phyloP scores from a whole-genome alignment of 2,113 vertebrate species.

The Scalopus aquaticus region DNA sequence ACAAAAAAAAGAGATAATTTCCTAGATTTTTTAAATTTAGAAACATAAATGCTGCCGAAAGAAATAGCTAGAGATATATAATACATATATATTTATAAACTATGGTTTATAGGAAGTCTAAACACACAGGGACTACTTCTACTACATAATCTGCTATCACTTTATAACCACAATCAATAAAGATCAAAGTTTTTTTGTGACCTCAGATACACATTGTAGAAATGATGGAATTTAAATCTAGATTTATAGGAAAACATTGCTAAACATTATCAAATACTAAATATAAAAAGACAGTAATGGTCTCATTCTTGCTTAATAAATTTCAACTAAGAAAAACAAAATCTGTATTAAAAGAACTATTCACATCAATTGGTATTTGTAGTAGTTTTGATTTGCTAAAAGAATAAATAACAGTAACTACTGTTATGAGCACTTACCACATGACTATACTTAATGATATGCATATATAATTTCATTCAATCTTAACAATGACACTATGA shows the following conservation, averaged over 20 bases:
- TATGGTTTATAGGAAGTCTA: background rate
- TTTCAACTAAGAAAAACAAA: slow-evolving; percentile 47
- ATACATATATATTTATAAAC: background rate
- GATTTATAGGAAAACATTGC: slow-evolving; percentile 25
- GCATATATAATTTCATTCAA: background rate
- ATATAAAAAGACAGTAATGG: background rate
- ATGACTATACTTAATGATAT: background rate
- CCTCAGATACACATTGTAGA: background rate
- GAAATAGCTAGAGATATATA: slow-evolving; percentile 38
- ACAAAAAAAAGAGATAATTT: too few relatives aligned
- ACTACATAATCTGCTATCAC: background rate
- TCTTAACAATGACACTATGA: background rate
- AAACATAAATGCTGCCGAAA: background rate
- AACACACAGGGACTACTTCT: slow-evolving; percentile 57
- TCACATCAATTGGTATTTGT: background rate
- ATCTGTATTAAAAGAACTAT: slow-evolving; percentile 2
- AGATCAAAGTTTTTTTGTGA: slow-evolving; percentile 36
- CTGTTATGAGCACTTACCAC: background rate
- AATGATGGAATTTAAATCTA: slow-evolving; percentile 13
- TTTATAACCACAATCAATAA: slow-evolving; percentile 62
- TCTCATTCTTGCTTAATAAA: slow-evolving; percentile 28
- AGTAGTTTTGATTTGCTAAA: background rate
- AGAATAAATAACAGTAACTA: background rate
- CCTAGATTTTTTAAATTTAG: background rate
- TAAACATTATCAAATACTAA: slow-evolving; percentile 35